Evolutionary conservation across 2,888 invertebrate genomes (phyloP).

Genomic region (Drosophila mayaguana): DNA sequence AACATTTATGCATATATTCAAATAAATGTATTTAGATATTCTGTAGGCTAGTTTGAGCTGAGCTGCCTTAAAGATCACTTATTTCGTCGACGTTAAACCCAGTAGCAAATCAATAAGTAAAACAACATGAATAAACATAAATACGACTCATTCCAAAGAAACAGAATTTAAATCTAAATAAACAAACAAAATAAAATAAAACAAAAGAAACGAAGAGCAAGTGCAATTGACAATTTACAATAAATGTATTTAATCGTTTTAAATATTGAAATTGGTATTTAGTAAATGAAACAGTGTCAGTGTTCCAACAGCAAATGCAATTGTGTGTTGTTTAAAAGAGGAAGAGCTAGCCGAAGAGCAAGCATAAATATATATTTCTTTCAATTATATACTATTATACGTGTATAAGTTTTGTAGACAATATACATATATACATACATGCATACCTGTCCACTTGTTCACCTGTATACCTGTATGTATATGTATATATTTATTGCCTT

Average conservation of each 20-base stretch:
- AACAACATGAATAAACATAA: slow-evolving; percentile 55
- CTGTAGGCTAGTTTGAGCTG: slow-evolving; percentile 45
- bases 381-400: slow-evolving; percentile 14
- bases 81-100: slow-evolving; percentile 50
- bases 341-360: slow-evolving; percentile 36
- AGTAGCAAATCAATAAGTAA: slow-evolving; percentile 37
- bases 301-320: slow-evolving; percentile 29
- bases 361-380: slow-evolving; percentile 41
- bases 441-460: background rate
- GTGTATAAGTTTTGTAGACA: slow-evolving; percentile 48
- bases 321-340: slow-evolving; percentile 49
- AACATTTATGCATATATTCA: background rate
- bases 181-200: slow-evolving; percentile 34
- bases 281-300: slow-evolving; percentile 48
- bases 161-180: slow-evolving; percentile 75
- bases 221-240: slow-evolving; percentile 36
- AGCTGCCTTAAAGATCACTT: slow-evolving; percentile 80
- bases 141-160: slow-evolving; percentile 85
- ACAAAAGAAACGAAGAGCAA: slow-evolving; percentile 33
- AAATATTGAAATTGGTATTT: slow-evolving; percentile 43
- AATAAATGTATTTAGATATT: slow-evolving; percentile 6
- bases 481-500: slow-evolving; percentile 44
- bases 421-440: slow-evolving; percentile 50
- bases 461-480: slow-evolving; percentile 17
- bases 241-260: slow-evolving; percentile 9